phyloP scores from a whole-genome alignment of 2,797 vertebrate species.

The Otus scops region DNA sequence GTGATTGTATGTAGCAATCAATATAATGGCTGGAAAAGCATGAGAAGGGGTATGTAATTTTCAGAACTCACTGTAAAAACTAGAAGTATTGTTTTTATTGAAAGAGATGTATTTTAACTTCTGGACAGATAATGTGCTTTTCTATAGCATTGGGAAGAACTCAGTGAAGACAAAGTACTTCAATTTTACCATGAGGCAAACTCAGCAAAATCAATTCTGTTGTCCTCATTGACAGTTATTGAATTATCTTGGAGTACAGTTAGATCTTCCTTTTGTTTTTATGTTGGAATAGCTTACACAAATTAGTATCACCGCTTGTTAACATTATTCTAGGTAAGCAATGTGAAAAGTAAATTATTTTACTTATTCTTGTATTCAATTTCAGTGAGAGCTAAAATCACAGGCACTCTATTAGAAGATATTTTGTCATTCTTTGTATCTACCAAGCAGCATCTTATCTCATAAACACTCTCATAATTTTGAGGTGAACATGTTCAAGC shows the following conservation, averaged over 20 bases:
- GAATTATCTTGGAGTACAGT: background rate
- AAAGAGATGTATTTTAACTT: background rate
- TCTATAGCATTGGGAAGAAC: background rate
- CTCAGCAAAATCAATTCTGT: background rate
- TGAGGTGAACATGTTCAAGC: background rate
- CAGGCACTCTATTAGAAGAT: background rate
- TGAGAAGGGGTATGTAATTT: background rate
- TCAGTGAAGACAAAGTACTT: background rate
- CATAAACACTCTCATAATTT: background rate
- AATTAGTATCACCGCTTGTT: background rate
- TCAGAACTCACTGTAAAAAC: background rate
- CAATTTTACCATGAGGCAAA: background rate
- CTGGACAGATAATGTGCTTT: background rate
- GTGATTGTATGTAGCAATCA: background rate
- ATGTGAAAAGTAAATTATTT: background rate
- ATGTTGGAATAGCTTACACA: background rate
- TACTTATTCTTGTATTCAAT: background rate
- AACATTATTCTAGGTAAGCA: background rate
- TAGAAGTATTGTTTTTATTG: background rate
- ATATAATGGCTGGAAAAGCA: slow-evolving; percentile 8
- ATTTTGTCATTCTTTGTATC: background rate
- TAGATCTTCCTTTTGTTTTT: background rate
- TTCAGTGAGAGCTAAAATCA: background rate
- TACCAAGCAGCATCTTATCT: background rate
- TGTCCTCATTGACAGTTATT: background rate